Conservation (phyloP, 1,140 invertebrate species). For the Monomorium pharaonis region DNA sequence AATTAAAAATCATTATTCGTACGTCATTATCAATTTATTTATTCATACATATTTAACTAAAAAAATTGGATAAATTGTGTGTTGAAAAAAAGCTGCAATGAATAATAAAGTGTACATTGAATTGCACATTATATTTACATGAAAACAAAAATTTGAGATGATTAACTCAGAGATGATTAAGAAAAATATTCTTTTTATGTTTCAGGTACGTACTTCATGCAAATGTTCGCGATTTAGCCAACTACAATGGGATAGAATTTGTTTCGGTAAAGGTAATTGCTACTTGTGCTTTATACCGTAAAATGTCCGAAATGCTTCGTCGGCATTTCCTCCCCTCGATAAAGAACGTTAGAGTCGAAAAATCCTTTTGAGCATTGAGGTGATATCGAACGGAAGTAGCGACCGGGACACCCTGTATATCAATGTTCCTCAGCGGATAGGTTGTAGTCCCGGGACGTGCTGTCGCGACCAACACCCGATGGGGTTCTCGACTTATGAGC, state of each 20-base stretch:
- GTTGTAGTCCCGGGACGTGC: background rate
- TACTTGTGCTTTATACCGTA: background rate
- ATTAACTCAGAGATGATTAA: background rate
- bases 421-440: slow-evolving; percentile 34
- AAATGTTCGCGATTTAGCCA: background rate
- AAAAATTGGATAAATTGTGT: background rate
- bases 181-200: slow-evolving; percentile 12
- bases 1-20: background rate
- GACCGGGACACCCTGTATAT: slow-evolving; percentile 35
- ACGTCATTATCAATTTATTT: background rate
- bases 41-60: background rate
- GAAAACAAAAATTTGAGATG: background rate
- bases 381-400: slow-evolving; percentile 6
- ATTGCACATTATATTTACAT: background rate
- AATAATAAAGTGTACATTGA: background rate
- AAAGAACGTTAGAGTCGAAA: background rate
- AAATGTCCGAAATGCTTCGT: background rate
- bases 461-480: slow-evolving; percentile 27
- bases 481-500: slow-evolving; percentile 33
- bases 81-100: background rate
- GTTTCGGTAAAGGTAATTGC: background rate
- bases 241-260: background rate
- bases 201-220: background rate
- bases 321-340: background rate
- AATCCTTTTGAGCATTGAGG: background rate